Evolutionary conservation across 2,113 vertebrate species (phyloP).

Genomic region (Pontoporia blainvillei): DNA sequence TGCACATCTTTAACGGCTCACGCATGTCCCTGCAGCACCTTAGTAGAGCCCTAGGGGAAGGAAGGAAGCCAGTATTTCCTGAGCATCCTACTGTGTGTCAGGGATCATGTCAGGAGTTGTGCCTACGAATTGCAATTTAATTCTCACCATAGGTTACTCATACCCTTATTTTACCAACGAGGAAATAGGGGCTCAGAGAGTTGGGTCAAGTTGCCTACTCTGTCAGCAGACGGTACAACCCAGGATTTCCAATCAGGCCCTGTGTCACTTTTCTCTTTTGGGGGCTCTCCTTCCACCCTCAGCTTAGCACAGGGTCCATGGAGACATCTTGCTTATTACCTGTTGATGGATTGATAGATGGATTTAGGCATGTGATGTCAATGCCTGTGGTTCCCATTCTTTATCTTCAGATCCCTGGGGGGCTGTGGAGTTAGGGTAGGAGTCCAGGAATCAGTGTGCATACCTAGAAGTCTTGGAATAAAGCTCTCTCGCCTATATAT

Average conservation of each 20-base stretch:
- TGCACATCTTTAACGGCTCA: background rate
- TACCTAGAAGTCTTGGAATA: background rate
- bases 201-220: background rate
- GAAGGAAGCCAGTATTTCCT: background rate
- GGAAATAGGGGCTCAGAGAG: background rate
- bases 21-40: background rate
- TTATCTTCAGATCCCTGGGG: background rate
- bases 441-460: background rate
- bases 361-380: background rate
- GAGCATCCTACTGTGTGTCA: background rate
- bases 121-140: accelerated
- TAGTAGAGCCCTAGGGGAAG: background rate
- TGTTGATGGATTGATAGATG: background rate
- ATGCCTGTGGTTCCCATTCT: background rate
- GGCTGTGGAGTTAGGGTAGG: background rate
- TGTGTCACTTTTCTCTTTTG: background rate
- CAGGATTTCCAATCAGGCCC: background rate
- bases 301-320: background rate
- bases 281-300: background rate
- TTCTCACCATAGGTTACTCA: background rate
- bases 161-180: background rate
- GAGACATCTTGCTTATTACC: background rate
- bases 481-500: background rate
- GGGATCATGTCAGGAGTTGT: background rate
- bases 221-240: background rate